Evolutionary conservation across 2,113 vertebrate species (phyloP).

Genomic region (Mormoops blainvillei): DNA sequence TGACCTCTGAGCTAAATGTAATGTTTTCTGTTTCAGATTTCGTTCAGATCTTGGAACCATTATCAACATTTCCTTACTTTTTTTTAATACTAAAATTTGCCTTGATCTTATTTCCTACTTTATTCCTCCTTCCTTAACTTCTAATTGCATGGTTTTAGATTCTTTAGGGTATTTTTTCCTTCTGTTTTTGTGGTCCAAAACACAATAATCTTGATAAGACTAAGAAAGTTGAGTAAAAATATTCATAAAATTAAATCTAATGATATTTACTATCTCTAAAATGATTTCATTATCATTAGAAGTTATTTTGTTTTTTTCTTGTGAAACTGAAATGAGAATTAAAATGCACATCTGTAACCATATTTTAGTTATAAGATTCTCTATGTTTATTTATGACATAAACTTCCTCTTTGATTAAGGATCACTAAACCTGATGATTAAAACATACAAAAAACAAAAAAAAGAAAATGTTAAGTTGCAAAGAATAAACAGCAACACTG

Average conservation of each 20-base stretch:
- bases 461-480: background rate
- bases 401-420: background rate
- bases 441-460: too few species aligned
- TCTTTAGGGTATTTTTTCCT: background rate
- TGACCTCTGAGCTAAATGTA: background rate
- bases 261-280: background rate
- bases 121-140: background rate
- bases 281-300: background rate
- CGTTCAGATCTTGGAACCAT: background rate
- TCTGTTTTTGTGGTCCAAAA: background rate
- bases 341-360: background rate
- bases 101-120: background rate
- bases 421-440: background rate
- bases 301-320: too few species aligned
- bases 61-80: background rate
- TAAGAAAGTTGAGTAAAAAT: constrained; percentile 1
- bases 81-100: background rate
- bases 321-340: too few species aligned
- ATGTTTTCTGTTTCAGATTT: background rate
- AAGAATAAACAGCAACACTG: background rate
- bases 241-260: background rate
- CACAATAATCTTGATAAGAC: background rate
- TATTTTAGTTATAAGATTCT: background rate
- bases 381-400: background rate
- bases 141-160: background rate